Percentiles rank a stretch among this genome's conserved stretches.
Conservation (phyloP, 2,797 vertebrate genomes). For the Tokudaia muenninki region DNA sequence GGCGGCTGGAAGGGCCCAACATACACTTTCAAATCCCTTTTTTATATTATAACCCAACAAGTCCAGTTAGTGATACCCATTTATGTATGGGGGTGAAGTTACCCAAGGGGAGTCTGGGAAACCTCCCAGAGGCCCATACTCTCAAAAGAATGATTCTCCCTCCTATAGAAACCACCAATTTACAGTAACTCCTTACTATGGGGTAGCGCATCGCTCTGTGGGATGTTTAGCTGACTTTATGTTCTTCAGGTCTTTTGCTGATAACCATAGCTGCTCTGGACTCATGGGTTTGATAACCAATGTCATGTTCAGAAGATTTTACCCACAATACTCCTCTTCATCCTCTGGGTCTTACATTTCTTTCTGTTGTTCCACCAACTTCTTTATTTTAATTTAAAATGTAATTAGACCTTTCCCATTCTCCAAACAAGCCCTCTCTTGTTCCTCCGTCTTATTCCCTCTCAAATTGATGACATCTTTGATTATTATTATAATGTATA, state of each 20-base stretch:
- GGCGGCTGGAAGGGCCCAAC: no score
- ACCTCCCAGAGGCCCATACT: neutral
- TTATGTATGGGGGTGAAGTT: rapidly evolving
- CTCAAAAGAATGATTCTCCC: neutral
- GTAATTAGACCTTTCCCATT: neutral
- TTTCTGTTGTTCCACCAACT: neutral
- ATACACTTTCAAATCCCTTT: neutral
- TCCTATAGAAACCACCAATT: neutral
- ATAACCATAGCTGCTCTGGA: no score
- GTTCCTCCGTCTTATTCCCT: neutral
- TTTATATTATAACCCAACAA: neutral
- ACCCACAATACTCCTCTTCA: no score
- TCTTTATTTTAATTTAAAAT: neutral
- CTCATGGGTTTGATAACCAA: neutral
- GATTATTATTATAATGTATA: neutral
- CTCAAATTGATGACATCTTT: neutral
- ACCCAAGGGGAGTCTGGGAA: neutral
- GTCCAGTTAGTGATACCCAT: neutral
- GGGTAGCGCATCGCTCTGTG: neutral
- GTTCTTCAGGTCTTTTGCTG: neutral
- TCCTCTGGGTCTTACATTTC: neutral
- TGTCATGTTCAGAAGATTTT: neutral
- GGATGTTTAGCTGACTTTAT: neutral
- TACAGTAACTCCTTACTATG: neutral
- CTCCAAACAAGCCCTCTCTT: no score